phyloP scores from a whole-genome alignment of 1,140 invertebrate genomes.

The Sinella curviseta region DNA sequence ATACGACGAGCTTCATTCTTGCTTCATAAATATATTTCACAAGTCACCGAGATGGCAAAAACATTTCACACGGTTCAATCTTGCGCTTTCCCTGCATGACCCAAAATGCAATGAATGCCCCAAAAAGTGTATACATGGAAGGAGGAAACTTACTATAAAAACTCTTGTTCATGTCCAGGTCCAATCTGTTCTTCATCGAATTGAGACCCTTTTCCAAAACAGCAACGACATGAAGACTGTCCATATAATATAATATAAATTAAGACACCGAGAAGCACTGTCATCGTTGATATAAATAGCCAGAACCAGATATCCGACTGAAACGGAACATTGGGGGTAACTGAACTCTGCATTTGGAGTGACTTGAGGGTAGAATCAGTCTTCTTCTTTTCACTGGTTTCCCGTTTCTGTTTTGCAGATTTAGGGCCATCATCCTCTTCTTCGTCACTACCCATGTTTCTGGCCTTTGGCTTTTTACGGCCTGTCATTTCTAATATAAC shows the following conservation, averaged over 20 bases:
- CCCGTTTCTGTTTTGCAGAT: neutral
- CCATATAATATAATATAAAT: neutral
- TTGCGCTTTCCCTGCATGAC: too few relatives aligned
- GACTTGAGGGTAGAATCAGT: neutral
- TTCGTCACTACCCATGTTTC: neutral
- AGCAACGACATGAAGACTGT: neutral
- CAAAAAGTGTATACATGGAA: too few relatives aligned
- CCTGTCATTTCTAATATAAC: neutral
- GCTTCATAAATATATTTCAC: too few relatives aligned
- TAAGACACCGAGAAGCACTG: neutral
- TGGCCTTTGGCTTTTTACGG: neutral
- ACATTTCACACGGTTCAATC: too few relatives aligned
- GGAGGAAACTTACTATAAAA: slow-evolving; percentile 2
- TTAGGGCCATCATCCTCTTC: neutral
- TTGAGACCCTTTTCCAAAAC: neutral
- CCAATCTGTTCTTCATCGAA: neutral
- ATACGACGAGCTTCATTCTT: too few relatives aligned
- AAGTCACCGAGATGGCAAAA: too few relatives aligned
- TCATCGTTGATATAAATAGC: neutral
- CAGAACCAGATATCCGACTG: neutral
- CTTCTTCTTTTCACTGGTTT: neutral
- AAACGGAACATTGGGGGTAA: neutral
- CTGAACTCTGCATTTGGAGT: neutral
- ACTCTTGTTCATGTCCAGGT: slow-evolving; percentile 7
- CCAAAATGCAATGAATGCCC: too few relatives aligned